Evolutionary conservation across 1,140 invertebrate genomes (phyloP), one percentile per base, ranked within the genome.

Genomic region (Drosophila repletoides): DNA sequence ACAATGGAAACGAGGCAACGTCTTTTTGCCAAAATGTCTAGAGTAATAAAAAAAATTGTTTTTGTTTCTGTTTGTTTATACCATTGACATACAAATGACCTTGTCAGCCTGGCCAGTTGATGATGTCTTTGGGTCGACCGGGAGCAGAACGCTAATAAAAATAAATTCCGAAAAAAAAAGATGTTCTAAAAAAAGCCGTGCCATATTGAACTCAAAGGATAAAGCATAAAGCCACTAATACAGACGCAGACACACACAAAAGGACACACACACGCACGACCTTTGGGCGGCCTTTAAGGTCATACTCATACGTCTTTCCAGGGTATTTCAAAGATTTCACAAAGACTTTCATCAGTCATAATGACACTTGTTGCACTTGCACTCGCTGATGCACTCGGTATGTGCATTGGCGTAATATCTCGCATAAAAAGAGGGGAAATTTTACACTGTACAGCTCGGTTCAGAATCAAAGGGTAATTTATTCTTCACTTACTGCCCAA

Each of bases 401-500:
- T 17, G 36, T 83, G 77, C 77, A 83, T 26, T 83, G 43, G 19
- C 49, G 77, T 41, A 77, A 79, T 63, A 28, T 19, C 14, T n/a
- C 12, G 2, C 31, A 31, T 9, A 36, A 34, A 2, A 9, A 9
- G 9, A 7, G 17, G 12, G 36, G 2, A 5, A 4, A 9, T 17
- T 19, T 5, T 3, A 4, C 7, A n/a, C 7, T 15, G 34, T 36
- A n/a, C n/a, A n/a, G n/a, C n/a, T n/a, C n/a, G 12, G 3, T 0
- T 33, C 0, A n/a, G n/a, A n/a, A n/a, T n/a, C n/a, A 2, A 14
- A 34, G 0, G 10, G 3, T n/a, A 15, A 17, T 15, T 15, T 19
- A 12, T 28, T 17, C 22, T 36, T 17, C 34, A 89, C 88, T 89
- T 88, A 89, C 88, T 89, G 77, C 88, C 88, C 66, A 89, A 83